A percentile compares a stretch with the other conserved stretches of the same genome.
phyloP scores from a whole-genome alignment of 1,140 invertebrate species.

The Drosophila truncata region DNA sequence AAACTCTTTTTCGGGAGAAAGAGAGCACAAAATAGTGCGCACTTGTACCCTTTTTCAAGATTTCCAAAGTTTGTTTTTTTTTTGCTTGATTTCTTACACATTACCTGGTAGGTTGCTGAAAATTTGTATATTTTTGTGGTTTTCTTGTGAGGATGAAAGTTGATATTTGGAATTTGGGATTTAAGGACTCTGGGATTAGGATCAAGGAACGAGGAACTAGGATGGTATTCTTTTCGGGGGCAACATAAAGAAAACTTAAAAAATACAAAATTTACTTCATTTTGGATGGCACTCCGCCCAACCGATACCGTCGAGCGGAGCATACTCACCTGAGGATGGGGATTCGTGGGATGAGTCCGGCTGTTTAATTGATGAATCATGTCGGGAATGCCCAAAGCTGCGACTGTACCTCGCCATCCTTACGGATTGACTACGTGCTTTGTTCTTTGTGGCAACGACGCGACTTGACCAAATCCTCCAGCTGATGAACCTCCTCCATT shows the following conservation, averaged over 20 bases:
- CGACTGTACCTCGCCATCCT: slow-evolving; percentile 74
- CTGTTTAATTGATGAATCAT: slow-evolving; percentile 7
- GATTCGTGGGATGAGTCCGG: neutral
- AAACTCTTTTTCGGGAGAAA: slow-evolving; percentile 23
- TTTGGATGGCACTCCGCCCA: slow-evolving; percentile 69
- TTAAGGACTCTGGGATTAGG: slow-evolving; percentile 5
- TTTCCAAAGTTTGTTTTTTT: neutral
- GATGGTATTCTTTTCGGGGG: neutral
- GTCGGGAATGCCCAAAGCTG: slow-evolving; percentile 52
- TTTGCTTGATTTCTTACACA: slow-evolving; percentile 36
- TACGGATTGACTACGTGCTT: slow-evolving; percentile 68
- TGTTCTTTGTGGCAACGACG: slow-evolving; percentile 34
- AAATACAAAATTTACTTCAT: slow-evolving; percentile 77
- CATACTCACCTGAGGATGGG: slow-evolving; percentile 75
- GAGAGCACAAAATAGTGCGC: neutral
- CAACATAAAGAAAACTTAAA: slow-evolving; percentile 72
- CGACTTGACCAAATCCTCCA: slow-evolving; percentile 33
- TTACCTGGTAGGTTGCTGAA: slow-evolving; percentile 61
- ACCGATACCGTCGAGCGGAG: slow-evolving; percentile 84
- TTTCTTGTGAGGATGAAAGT: slow-evolving; percentile 21
- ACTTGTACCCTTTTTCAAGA: neutral
- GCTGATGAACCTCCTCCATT: slow-evolving; percentile 14
- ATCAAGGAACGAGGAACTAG: slow-evolving; percentile 17
- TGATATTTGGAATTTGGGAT: slow-evolving; percentile 19
- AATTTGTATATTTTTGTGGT: slow-evolving; percentile 1